Evolutionary conservation across 2,888 invertebrate species (phyloP), one percentile per base, ranked within the genome.

Genomic region (Margaritifera margaritifera): DNA sequence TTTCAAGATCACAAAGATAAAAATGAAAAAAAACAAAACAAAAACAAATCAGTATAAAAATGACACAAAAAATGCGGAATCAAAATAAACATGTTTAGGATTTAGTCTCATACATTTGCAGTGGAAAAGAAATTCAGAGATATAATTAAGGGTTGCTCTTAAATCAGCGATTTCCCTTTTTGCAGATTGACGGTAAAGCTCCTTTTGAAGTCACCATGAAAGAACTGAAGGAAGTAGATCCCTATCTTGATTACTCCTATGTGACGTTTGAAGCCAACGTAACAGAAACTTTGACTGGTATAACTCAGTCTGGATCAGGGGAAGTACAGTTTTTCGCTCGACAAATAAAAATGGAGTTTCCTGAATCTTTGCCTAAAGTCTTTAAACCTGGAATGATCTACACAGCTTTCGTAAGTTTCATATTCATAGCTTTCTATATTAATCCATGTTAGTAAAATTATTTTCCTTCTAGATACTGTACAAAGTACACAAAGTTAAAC

Each of bases 241-340:
- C 65, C 51, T 71, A 71, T 53, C 66, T 78, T 27, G 69, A 66
- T 27, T 54, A 62, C 4, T 54, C 63, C 2, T 70, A 66, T 22
- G 55, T 79, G 19, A 25, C 76, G 0, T 69, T 81, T 24, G 71
- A 96, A 87, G 97, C 96, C 0, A 94, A 94, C 5, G 93, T 98
- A 4, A 96, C 96, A 89, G 98, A 98, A 91, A 93, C 93, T 64
- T 92, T 96, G 75, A 98, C 98, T 2, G 93, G 94, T 22, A 92
- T 96, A 62, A 93, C 94, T 81, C 95, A 97, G 88, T 96, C 96
- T 87, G 93, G 93, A 25, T 92, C 94, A 0, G 66, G 63, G 11
- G 92, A 94, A 74, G 91, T 96, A 56, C 92, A 93, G 67, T 90
- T 98, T 11, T 96, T 95, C 89, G 94, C 94, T 65, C 67, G 73